Percentiles rank a stretch among this genome's conserved stretches.
Conservation (phyloP, 2,113 vertebrate genomes). For the Sapajus apella region DNA sequence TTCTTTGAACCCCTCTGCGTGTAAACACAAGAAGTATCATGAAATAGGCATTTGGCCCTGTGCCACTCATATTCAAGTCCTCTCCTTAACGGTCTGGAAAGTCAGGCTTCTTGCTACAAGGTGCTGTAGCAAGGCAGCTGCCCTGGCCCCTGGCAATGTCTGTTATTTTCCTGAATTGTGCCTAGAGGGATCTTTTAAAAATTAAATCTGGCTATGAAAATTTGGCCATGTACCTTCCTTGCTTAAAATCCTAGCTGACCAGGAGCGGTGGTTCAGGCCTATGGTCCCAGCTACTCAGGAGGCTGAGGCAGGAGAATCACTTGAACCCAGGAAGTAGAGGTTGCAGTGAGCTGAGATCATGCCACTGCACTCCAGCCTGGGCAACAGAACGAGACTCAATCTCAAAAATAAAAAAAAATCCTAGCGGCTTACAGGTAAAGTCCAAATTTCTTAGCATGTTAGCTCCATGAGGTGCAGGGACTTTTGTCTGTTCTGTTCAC, state of each 20-base stretch:
- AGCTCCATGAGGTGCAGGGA: neutral
- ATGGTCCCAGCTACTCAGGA: neutral
- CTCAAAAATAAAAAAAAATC: neutral
- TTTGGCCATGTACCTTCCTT: neutral
- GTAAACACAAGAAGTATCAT: neutral
- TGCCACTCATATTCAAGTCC: neutral
- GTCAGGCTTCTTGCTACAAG: neutral
- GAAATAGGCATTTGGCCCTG: neutral
- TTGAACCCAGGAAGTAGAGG: neutral
- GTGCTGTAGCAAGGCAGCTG: neutral
- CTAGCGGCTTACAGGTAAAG: neutral
- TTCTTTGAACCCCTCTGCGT: neutral
- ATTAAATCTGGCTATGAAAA: neutral
- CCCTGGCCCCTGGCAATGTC: neutral
- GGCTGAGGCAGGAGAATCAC: neutral
- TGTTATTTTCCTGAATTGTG: neutral
- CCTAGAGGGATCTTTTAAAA: conserved; percentile 9
- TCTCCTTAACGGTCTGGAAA: neutral
- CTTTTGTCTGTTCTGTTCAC: neutral
- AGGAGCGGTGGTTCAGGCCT: neutral
- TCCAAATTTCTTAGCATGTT: neutral
- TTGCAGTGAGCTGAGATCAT: neutral
- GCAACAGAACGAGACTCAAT: neutral
- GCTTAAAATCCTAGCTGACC: neutral
- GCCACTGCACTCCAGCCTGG: neutral